Evolutionary conservation across 2,797 vertebrate species (phyloP).

Genomic region (Strix occidentalis): DNA sequence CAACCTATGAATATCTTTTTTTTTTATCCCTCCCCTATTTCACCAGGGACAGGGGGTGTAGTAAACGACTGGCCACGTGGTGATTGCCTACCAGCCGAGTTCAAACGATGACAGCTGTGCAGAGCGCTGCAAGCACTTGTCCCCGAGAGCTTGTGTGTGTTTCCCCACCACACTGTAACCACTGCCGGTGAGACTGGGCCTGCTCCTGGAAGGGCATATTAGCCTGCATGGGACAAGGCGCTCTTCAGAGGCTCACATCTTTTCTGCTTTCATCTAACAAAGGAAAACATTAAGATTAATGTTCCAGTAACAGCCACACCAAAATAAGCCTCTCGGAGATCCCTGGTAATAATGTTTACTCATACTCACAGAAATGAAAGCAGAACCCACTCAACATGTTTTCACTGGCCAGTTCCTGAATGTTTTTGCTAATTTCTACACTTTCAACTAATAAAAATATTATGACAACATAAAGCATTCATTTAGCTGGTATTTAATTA

Average conservation of each 20-base stretch:
- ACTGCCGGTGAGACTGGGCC: background rate
- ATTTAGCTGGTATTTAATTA: conserved; percentile 7
- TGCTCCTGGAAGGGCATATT: background rate
- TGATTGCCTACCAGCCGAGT: too few species aligned
- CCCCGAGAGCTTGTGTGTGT: too few species aligned
- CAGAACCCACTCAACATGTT: background rate
- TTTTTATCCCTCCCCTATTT: too few species aligned
- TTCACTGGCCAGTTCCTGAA: background rate
- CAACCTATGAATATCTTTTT: too few species aligned
- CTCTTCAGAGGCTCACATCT: background rate
- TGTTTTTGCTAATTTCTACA: background rate
- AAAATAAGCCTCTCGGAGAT: background rate
- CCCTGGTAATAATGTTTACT: background rate
- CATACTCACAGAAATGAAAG: background rate
- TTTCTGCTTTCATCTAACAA: background rate
- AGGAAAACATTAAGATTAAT: background rate
- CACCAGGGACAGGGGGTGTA: too few species aligned
- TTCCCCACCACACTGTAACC: too few species aligned
- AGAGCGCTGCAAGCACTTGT: too few species aligned
- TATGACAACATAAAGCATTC: conserved; percentile 24
- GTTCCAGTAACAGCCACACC: background rate
- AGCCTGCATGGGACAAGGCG: background rate
- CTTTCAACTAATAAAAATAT: conserved; percentile 57
- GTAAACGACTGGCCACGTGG: too few species aligned
- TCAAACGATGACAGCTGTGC: too few species aligned